Evolutionary conservation across 2,888 invertebrate species (phyloP).

Genomic region (Melipona beecheii): DNA sequence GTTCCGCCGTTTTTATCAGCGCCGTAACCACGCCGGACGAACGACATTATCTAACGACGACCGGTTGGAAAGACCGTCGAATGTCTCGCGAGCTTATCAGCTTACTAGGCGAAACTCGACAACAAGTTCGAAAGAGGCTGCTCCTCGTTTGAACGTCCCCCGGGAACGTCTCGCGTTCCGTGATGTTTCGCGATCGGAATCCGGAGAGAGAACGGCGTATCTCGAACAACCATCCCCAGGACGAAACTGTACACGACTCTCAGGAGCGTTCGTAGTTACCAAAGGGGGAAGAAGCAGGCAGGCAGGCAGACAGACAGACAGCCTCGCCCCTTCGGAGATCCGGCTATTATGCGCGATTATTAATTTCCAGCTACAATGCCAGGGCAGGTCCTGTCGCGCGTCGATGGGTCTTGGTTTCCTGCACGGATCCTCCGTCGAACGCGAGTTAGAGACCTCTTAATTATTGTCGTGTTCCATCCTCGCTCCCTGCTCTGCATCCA

Average conservation of each 20-base stretch:
- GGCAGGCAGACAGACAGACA: not conserved
- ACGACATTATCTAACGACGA: conserved; percentile 34
- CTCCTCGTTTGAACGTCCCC: not conserved
- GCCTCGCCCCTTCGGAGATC: conserved; percentile 48
- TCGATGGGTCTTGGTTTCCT: conserved; percentile 38
- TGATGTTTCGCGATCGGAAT: not conserved
- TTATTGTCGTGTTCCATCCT: conserved; percentile 51
- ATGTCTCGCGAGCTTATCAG: conserved; percentile 51
- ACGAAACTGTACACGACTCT: conserved; percentile 18
- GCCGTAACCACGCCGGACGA: conserved; percentile 53
- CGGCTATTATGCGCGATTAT: conserved; percentile 66
- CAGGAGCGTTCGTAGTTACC: conserved; percentile 46
- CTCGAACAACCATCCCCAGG: conserved; percentile 13
- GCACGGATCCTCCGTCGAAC: conserved; percentile 37
- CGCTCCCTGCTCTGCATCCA: not conserved
- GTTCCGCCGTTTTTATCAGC: conserved; percentile 48
- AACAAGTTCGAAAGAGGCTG: not conserved
- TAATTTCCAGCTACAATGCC: conserved; percentile 62
- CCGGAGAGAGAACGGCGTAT: not conserved
- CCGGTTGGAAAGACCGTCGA: conserved; percentile 28
- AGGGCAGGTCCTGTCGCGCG: conserved; percentile 51
- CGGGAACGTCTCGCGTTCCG: not conserved
- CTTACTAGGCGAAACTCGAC: conserved; percentile 35
- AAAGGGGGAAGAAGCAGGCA: too few relatives aligned
- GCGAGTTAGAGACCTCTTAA: conserved; percentile 51